Conservation (phyloP, 1,140 invertebrate genomes). For the Trichogramma pretiosum region DNA sequence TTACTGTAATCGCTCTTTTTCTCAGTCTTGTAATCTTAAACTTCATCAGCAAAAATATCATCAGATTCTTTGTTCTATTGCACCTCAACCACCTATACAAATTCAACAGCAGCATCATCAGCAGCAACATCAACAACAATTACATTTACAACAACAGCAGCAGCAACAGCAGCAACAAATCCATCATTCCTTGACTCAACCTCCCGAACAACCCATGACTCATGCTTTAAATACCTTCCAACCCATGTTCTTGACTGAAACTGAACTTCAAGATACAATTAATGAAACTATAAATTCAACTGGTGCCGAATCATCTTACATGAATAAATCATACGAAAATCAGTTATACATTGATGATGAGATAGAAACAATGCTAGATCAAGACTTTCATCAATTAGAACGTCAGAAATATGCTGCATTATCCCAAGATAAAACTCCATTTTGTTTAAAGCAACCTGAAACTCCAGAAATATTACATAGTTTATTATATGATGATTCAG, state of each 20-base stretch:
- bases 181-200: conserved; percentile 10
- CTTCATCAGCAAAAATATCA: conserved; percentile 43
- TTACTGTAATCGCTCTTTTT: conserved; percentile 48
- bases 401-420: conserved; percentile 28
- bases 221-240: conserved; percentile 27
- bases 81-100: conserved; percentile 11
- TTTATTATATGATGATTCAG: conserved; percentile 36
- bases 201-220: conserved; percentile 15
- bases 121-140: conserved; percentile 10
- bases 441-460: conserved; percentile 37
- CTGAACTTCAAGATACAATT: conserved; percentile 36
- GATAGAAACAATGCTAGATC: conserved; percentile 37
- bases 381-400: conserved; percentile 30
- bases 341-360: conserved; percentile 37
- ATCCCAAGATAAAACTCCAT: conserved; percentile 30
- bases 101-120: conserved; percentile 1
- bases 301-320: conserved; percentile 27
- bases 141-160: conserved; percentile 5
- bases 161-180: neutral
- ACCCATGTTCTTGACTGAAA: conserved; percentile 34
- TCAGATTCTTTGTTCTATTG: conserved; percentile 23
- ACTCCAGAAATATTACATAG: conserved; percentile 38
- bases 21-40: conserved; percentile 54
- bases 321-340: conserved; percentile 34
- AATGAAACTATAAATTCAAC: conserved; percentile 37